phyloP scores from a whole-genome alignment of 2,888 invertebrate genomes.

The Pherbina coryleti region DNA sequence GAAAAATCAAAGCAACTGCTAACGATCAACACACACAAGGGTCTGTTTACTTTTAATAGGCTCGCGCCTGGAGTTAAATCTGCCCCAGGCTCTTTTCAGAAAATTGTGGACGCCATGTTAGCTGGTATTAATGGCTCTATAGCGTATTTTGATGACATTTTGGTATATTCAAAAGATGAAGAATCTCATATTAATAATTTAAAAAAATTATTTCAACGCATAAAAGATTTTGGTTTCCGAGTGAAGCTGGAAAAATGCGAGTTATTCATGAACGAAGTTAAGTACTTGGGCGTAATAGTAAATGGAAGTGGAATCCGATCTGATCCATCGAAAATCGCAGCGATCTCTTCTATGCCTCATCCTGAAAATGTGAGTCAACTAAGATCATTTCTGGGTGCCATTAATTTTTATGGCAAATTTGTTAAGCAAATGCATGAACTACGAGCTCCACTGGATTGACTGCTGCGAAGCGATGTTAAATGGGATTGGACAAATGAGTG shows the following conservation, averaged over 20 bases:
- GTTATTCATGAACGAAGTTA: neutral
- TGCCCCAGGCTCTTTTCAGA: slow-evolving; percentile 14
- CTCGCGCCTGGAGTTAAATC: slow-evolving; percentile 34
- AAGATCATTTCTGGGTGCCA: neutral
- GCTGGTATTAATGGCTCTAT: neutral
- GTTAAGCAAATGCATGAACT: too few relatives aligned
- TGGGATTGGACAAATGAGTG: too few relatives aligned
- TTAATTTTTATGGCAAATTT: neutral
- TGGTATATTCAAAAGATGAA: neutral
- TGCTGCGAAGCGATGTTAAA: too few relatives aligned
- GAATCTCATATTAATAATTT: neutral
- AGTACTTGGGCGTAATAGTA: neutral
- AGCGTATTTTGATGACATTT: slow-evolving; percentile 14
- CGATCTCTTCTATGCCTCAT: neutral
- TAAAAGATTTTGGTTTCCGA: neutral
- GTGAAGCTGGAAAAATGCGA: neutral
- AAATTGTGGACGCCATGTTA: neutral
- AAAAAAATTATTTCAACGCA: neutral
- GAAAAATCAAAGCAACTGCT: slow-evolving; percentile 41
- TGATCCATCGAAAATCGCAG: neutral
- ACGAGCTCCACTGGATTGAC: too few relatives aligned
- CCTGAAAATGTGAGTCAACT: too few relatives aligned
- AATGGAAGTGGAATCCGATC: neutral
- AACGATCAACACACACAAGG: slow-evolving; percentile 42
- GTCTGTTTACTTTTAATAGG: slow-evolving; percentile 41